Evolutionary conservation across 2,888 invertebrate species (phyloP).

Genomic region (Schrankia costaestrigalis): DNA sequence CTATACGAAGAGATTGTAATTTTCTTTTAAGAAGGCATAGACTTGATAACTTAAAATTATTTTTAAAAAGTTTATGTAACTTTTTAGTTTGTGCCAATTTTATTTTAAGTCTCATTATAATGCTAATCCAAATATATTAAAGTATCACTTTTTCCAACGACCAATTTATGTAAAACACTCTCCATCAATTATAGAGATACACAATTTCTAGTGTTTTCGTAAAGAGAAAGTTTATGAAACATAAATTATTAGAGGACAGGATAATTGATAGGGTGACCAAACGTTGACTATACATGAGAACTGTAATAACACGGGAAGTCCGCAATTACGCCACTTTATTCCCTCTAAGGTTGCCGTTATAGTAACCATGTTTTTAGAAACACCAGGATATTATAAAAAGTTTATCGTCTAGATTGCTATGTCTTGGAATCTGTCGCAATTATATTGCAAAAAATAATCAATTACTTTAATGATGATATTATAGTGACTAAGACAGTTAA

Average conservation of each 20-base stretch:
- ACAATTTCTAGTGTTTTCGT: not conserved
- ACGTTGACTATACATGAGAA: constrained; percentile 35
- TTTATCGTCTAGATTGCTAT: constrained; percentile 19
- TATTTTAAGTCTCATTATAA: too few species aligned
- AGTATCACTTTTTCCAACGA: too few species aligned
- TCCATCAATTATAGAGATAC: not conserved
- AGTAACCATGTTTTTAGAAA: constrained; percentile 27
- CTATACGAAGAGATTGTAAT: too few species aligned
- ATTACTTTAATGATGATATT: too few species aligned
- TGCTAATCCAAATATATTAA: too few species aligned
- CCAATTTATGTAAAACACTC: not conserved
- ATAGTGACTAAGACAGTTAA: too few species aligned
- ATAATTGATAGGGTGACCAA: constrained; percentile 41
- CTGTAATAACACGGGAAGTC: constrained; percentile 49
- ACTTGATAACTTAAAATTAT: too few species aligned
- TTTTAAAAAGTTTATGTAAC: too few species aligned
- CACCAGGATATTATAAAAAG: constrained; percentile 17
- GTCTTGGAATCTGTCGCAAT: too few species aligned
- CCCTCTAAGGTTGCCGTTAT: constrained; percentile 22
- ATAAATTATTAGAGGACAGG: constrained; percentile 28
- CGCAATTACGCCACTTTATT: constrained; percentile 44
- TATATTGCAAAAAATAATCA: too few species aligned
- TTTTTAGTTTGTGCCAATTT: too few species aligned
- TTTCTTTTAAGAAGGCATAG: too few species aligned
- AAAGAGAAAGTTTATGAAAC: constrained; percentile 15